phyloP scores from a whole-genome alignment of 2,888 invertebrate genomes.

The Chloroclystis v-ata region DNA sequence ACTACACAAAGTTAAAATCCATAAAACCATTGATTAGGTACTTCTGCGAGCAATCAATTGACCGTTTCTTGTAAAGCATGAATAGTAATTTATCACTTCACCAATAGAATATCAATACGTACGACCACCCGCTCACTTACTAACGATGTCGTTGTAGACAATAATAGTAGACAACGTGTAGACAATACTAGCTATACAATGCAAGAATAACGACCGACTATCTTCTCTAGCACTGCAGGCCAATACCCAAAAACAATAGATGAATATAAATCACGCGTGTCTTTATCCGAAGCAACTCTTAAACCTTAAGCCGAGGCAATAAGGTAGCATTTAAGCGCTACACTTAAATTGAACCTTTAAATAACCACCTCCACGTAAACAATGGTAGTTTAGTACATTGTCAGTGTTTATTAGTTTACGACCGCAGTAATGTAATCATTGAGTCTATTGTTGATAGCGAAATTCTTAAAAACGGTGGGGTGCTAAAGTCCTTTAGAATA shows the following conservation, averaged over 20 bases:
- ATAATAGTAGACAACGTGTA: constrained; percentile 30
- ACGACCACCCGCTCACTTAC: constrained; percentile 73
- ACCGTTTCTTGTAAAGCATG: constrained; percentile 52
- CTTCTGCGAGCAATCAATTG: no score
- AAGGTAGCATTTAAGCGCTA: constrained; percentile 27
- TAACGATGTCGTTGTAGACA: constrained; percentile 65
- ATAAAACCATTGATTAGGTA: no score
- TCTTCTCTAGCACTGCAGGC: constrained; percentile 61
- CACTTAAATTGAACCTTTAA: constrained; percentile 7
- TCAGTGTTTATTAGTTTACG: constrained; percentile 62
- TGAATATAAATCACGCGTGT: constrained; percentile 67
- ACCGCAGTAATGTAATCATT: constrained; percentile 67
- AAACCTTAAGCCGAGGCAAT: constrained; percentile 32
- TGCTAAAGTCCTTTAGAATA: constrained; percentile 36
- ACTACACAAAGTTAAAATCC: no score
- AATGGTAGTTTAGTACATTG: constrained; percentile 63
- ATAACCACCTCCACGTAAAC: constrained; percentile 68
- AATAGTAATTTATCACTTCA: constrained; percentile 62
- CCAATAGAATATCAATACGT: constrained; percentile 71
- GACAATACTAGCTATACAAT: constrained; percentile 72
- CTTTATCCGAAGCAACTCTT: constrained; percentile 49
- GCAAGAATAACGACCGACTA: constrained; percentile 72
- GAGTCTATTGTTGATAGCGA: constrained; percentile 50
- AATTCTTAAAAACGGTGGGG: constrained; percentile 62
- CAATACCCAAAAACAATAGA: constrained; percentile 76